A percentile compares a stretch with the other conserved stretches of the same genome.
Conservation (phyloP, 2,888 invertebrate genomes). For the Pycnomerus fuliginosus region DNA sequence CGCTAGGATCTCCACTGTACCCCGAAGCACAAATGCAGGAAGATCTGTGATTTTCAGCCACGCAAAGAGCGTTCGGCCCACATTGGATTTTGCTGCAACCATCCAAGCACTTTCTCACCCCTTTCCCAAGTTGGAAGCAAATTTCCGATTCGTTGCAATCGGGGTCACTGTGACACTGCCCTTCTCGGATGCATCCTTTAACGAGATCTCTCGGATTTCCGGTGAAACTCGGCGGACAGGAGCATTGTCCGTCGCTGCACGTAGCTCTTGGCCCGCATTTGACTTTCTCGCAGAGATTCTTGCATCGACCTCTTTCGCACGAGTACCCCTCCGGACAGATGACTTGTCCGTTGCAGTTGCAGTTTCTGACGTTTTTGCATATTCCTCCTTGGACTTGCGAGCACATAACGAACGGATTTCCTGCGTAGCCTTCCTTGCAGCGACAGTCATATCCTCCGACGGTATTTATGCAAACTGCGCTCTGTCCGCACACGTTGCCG, state of each 20-base stretch:
- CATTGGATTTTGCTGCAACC: constrained; percentile 86
- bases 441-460: constrained; percentile 87
- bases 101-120: constrained; percentile 78
- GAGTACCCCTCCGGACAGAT: constrained; percentile 76
- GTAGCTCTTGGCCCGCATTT: constrained; percentile 80
- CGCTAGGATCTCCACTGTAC: constrained; percentile 78
- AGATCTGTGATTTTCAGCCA: constrained; percentile 80
- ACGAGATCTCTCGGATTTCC: constrained; percentile 73
- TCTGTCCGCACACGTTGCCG: constrained; percentile 76
- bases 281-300: constrained; percentile 73
- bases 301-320: constrained; percentile 73
- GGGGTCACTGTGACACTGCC: constrained; percentile 77
- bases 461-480: constrained; percentile 88
- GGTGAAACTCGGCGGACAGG: constrained; percentile 74
- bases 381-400: constrained; percentile 67
- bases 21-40: constrained; percentile 84
- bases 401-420: constrained; percentile 86
- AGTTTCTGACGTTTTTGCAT: constrained; percentile 69
- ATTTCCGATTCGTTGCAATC: constrained; percentile 84
- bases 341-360: constrained; percentile 68
- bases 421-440: constrained; percentile 80
- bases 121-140: constrained; percentile 81
- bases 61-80: constrained; percentile 86
- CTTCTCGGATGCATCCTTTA: constrained; percentile 71
- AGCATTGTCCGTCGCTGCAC: constrained; percentile 77